Base-by-base conservation (phyloP, 2,888 invertebrate species). In the Saturnia pavonia region DNA sequence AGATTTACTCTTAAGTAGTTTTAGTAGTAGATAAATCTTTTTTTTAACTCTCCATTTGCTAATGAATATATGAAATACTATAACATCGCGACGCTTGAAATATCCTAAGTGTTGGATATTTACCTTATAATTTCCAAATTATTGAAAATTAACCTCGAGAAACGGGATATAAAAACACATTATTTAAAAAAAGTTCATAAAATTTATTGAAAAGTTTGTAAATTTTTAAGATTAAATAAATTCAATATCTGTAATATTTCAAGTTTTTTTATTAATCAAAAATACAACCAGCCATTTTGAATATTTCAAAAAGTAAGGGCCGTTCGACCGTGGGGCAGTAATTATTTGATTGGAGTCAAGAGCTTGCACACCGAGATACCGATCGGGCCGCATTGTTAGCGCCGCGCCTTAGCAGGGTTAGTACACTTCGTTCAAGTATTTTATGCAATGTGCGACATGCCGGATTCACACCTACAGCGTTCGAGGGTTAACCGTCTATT, bases 321-420 rank as follows among this genome's bases (percentile, higher is more conserved):
- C 88, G 86, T 85, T 89, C 88, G 91, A 87, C 91, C 90, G 91
- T 89, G 86, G 92, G 92, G 91, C 91, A 92, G 92, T 93, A 94
- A 94, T 94, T 91, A 89, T 89, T 93, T 94, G 92, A 94, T 94
- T 94, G 92, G 81, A 93, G 93, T 94, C 91, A 90, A 94, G 94
- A 92, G 94, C 92, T 85, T 82, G 88, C 94, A 88, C 85, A 90
- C 89, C 91, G 93, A 90, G 94, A 91, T 89, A 87, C 84, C 86
- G 81, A 79, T 85, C 82, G 87, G 79, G 85, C 74, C 79, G 85
- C 84, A 89, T 92, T 92, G 91, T 91, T 81, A 74, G 77, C 69
- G 71, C 70, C 83, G 81, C 85, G 85, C 85, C 86, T 87, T 85
- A 77, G 82, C 79, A 81, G 82, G 74, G 75, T 79, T 84, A 78